Conservation (phyloP, 2,888 invertebrate genomes). For the Holacanthella duospinosa region DNA sequence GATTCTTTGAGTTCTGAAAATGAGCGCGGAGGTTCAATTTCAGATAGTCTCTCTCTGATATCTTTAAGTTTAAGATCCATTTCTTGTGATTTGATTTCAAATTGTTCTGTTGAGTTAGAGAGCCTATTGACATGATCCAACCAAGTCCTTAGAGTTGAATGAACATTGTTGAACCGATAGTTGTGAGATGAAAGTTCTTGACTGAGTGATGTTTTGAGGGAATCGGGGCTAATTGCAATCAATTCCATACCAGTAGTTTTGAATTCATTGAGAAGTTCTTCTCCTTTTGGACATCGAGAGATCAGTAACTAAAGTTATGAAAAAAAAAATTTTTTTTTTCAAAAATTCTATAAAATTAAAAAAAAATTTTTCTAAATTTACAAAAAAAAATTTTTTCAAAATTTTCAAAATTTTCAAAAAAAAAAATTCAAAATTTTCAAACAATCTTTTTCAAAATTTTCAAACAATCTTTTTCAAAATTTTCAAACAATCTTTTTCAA, state of each 20-base stretch:
- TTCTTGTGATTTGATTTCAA: slow-evolving; percentile 21
- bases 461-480: no score
- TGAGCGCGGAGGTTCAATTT: slow-evolving; percentile 19
- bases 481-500: no score
- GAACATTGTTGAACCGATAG: slow-evolving; percentile 25
- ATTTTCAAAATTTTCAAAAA: no score
- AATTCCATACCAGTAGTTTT: slow-evolving; percentile 16
- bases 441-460: no score
- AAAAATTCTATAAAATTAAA: neutral
- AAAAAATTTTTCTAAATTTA: slow-evolving; percentile 11
- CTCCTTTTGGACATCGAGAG: slow-evolving; percentile 23
- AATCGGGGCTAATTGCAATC: slow-evolving; percentile 21
- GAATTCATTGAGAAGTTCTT: slow-evolving; percentile 27
- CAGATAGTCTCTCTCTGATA: slow-evolving; percentile 20
- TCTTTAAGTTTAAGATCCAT: slow-evolving; percentile 17
- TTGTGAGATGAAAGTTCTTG: slow-evolving; percentile 28
- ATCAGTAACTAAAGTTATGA: slow-evolving; percentile 9
- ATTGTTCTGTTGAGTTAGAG: slow-evolving; percentile 20
- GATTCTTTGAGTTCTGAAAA: slow-evolving; percentile 27
- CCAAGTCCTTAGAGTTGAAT: slow-evolving; percentile 34
- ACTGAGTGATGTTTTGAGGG: slow-evolving; percentile 25
- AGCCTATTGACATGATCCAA: slow-evolving; percentile 32
- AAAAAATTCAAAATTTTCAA: no score
- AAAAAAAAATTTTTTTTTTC: neutral
- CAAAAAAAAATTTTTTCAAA: no score